phyloP scores from a whole-genome alignment of 2,888 invertebrate species.

The Lumbricus terrestris region DNA sequence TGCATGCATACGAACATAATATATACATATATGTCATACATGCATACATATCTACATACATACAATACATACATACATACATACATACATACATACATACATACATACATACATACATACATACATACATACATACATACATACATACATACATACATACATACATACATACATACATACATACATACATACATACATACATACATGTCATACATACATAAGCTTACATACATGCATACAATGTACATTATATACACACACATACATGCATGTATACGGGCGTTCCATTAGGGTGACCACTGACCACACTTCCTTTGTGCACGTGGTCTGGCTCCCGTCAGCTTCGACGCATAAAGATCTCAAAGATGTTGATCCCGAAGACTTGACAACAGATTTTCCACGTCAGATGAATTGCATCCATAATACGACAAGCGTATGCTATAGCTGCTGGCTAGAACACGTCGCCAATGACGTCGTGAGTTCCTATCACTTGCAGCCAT shows the following conservation, averaged over 20 bases:
- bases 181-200: not conserved
- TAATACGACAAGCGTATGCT: not conserved
- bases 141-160: slow-evolving; percentile 4
- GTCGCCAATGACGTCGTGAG: not conserved
- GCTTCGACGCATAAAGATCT: not conserved
- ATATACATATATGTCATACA: not conserved
- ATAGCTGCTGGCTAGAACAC: not conserved
- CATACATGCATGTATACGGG: not conserved
- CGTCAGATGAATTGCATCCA: not conserved
- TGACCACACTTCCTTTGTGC: not conserved
- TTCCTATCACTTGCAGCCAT: not conserved
- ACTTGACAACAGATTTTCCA: not conserved
- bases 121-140: not conserved
- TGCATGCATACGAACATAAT: not conserved
- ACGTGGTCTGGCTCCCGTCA: not conserved
- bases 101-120: not conserved
- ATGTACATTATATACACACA: not conserved
- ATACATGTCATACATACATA: not conserved
- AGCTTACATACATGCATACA: not conserved
- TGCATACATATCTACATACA: slow-evolving; percentile 15
- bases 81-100: not conserved
- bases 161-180: slow-evolving; percentile 8
- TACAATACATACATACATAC: slow-evolving; percentile 6
- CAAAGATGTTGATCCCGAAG: not conserved
- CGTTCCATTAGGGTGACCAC: not conserved